Evolutionary conservation across 2,113 vertebrate species (phyloP).

Genomic region (Epinephelus cyanopodus): DNA sequence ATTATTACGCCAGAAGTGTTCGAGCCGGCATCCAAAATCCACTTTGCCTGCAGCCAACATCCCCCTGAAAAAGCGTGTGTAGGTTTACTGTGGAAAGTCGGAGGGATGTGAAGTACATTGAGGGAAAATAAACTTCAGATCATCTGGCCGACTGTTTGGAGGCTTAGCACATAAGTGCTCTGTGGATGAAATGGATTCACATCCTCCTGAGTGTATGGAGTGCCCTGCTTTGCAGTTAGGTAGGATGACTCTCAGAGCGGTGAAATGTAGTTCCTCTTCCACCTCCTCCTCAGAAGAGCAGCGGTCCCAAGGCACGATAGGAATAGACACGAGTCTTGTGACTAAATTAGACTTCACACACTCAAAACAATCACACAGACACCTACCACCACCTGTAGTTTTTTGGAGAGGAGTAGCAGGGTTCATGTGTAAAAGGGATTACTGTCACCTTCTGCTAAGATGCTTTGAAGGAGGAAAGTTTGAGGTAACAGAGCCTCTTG

Average conservation of each 20-base stretch:
- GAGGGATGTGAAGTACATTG: constrained; percentile 47
- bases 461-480: constrained; percentile 38
- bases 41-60: constrained; percentile 30
- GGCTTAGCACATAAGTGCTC: constrained; percentile 74
- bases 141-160: constrained; percentile 37
- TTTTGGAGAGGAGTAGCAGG: constrained; percentile 31
- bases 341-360: constrained; percentile 60
- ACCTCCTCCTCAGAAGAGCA: constrained; percentile 41
- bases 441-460: constrained; percentile 7
- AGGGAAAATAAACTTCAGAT: constrained; percentile 65
- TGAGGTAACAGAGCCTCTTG: constrained; percentile 15
- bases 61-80: constrained; percentile 44
- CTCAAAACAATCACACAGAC: constrained; percentile 42
- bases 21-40: constrained; percentile 29
- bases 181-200: constrained; percentile 74
- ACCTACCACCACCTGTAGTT: constrained; percentile 42
- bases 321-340: constrained; percentile 65
- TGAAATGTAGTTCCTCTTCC: constrained; percentile 62
- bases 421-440: constrained; percentile 25
- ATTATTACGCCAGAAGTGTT: constrained; percentile 22
- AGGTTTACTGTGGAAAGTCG: constrained; percentile 57
- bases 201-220: constrained; percentile 61
- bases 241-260: constrained; percentile 55
- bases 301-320: constrained; percentile 59
- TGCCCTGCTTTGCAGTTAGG: constrained; percentile 54